Percentiles rank a stretch among this genome's conserved stretches.
Evolutionary conservation across 2,888 invertebrate genomes (phyloP).

Genomic region (Microctonus brassicae): DNA sequence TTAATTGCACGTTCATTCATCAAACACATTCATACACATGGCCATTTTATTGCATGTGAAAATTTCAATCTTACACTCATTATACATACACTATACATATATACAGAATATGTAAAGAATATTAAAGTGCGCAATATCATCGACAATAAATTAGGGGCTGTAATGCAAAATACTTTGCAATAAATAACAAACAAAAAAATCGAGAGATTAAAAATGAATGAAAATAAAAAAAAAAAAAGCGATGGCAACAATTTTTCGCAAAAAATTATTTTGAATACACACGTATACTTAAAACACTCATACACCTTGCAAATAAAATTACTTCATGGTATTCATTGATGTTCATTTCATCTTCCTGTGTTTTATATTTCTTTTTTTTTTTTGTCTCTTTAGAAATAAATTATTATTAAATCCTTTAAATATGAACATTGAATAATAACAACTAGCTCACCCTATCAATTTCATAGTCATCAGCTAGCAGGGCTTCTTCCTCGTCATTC

Average conservation of each 20-base stretch:
- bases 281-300: neutral
- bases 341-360: neutral
- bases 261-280: neutral
- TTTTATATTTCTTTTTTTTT: neutral
- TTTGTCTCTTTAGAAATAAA: slow-evolving; percentile 5
- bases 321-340: neutral
- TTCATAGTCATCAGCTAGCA: slow-evolving; percentile 69
- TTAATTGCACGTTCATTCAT: neutral
- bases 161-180: neutral
- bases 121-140: neutral
- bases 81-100: neutral
- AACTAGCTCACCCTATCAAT: slow-evolving; percentile 65
- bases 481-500: slow-evolving; percentile 70
- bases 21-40: neutral
- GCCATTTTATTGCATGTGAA: neutral
- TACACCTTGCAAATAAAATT: neutral
- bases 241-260: neutral
- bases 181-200: neutral
- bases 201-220: neutral
- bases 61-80: neutral
- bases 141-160: neutral
- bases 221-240: neutral
- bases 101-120: neutral
- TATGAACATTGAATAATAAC: slow-evolving; percentile 36
- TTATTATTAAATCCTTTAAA: slow-evolving; percentile 23